These are phyloP conservation scores for Fregata magnificens DNA, from an alignment of 2,113 vertebrate genomes.

Conservation along the genomic window DNA sequence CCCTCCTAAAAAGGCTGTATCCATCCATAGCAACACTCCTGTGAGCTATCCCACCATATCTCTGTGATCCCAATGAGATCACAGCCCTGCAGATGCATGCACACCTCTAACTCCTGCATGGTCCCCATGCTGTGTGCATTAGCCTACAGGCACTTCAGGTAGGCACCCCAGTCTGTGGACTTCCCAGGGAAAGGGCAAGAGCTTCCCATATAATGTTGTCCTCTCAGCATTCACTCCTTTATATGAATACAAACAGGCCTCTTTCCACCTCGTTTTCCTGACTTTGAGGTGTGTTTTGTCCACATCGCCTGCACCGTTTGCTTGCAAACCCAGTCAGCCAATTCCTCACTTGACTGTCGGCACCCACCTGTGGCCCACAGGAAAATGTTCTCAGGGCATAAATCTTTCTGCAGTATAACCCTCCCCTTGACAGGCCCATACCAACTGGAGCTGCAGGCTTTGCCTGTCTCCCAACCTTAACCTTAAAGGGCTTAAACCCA, in stretches of 20 bases:
- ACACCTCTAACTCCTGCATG: not conserved
- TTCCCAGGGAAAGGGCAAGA: not conserved
- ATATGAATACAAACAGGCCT: not conserved
- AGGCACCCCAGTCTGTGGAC: not conserved
- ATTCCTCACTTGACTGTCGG: not conserved
- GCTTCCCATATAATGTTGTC: not conserved
- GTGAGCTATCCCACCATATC: not conserved
- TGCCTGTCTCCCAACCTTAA: not conserved
- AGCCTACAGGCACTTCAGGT: not conserved
- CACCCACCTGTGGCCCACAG: not conserved
- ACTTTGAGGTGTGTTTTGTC: not conserved
- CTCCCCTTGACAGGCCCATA: not conserved
- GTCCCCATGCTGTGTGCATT: not conserved
- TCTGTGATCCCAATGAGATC: not conserved
- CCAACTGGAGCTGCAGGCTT: not conserved
- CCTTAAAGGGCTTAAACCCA: not conserved
- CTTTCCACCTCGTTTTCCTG: not conserved
- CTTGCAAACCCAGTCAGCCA: not conserved
- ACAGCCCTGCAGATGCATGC: not conserved
- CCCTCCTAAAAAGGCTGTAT: not conserved
- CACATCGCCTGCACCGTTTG: fast-evolving
- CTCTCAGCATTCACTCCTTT: not conserved
- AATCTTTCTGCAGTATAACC: not conserved
- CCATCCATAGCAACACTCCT: not conserved
- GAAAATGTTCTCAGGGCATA: not conserved